Evolutionary conservation across 1,140 invertebrate species (phyloP), one percentile per base, ranked within the genome.

Genomic region (Aphidius ervi): DNA sequence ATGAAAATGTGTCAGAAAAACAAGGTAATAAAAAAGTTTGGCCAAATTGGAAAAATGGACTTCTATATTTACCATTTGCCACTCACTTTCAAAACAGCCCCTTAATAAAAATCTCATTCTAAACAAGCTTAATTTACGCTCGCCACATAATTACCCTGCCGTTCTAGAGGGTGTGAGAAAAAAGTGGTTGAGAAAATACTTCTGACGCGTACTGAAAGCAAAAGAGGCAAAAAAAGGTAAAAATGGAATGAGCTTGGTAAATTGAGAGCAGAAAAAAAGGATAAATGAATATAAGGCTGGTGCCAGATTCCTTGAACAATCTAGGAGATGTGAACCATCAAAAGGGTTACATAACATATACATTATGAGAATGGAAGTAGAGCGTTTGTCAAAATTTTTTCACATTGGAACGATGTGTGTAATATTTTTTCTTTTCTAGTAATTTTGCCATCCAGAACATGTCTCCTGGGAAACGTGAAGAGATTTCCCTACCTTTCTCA

Each of bases 271-370:
- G 6, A 46, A 56, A 49, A 53, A 46, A 65, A 45, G 9, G 16
- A 16, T 16, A 41, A 45, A 46, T 50, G 47, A 47, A 49, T 62
- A 62, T 31, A 31, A 42, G 37, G 9, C 31, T 47, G 76, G 71
- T 67, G 74, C 72, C 61, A 31, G 23, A 31, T 31, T 31, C 69
- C 76, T 73, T 78, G 71, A 79, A 80, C 78, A 79, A 79, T 78
- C 76, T 76, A 78, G 79, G 74, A 80, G 77, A 76, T 75, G 77
- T 78, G 78, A 79, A 77, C 76, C 76, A 78, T 79, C 78, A 79
- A 80, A 79, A 78, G 77, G 77, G 78, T 80, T 77, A 80, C 78
- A 77, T 76, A 79, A 80, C 78, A 79, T 80, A 79, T 80, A 79
- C 76, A 80, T 80, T 80, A 79, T 68, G 70, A 70, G 66, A 69